Conservation (phyloP, 2,888 invertebrate species). For the Molorchus minor region DNA sequence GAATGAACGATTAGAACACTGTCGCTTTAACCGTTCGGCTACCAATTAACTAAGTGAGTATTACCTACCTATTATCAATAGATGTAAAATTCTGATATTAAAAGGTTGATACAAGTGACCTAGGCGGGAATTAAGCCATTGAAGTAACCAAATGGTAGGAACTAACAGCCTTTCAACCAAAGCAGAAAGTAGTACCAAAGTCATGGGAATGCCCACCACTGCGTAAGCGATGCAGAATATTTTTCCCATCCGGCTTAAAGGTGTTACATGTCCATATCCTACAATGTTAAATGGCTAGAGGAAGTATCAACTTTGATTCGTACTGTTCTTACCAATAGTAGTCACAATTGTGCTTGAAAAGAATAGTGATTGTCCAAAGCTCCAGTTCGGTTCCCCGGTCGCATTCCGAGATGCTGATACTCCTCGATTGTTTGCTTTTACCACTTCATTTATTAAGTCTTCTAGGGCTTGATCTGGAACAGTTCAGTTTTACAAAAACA, state of each 20-base stretch:
- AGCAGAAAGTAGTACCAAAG: constrained; percentile 83
- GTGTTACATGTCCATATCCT: constrained; percentile 92
- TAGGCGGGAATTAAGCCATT: constrained; percentile 73
- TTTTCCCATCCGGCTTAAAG: constrained; percentile 85
- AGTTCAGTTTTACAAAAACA: too few species aligned
- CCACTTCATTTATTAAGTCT: constrained; percentile 74
- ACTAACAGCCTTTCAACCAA: constrained; percentile 82
- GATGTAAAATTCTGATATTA: constrained; percentile 79
- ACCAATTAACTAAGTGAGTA: too few species aligned
- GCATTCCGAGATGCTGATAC: constrained; percentile 80
- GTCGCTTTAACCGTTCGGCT: too few species aligned
- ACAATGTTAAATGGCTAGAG: constrained; percentile 36
- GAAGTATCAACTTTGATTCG: too few species aligned
- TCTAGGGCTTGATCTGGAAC: constrained; percentile 79
- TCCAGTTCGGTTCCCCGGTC: constrained; percentile 86
- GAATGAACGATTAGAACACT: too few species aligned
- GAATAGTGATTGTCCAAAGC: constrained; percentile 88
- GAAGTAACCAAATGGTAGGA: constrained; percentile 76
- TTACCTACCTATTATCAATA: constrained; percentile 71
- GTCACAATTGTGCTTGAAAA: constrained; percentile 89
- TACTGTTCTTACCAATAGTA: constrained; percentile 77
- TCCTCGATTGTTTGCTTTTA: constrained; percentile 79
- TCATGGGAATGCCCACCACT: constrained; percentile 85
- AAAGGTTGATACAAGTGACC: constrained; percentile 79
- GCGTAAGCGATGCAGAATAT: constrained; percentile 89